A percentile compares a stretch with the other conserved stretches of the same genome.
Conservation (phyloP, 2,797 vertebrate species). For the Poecile montanus region DNA sequence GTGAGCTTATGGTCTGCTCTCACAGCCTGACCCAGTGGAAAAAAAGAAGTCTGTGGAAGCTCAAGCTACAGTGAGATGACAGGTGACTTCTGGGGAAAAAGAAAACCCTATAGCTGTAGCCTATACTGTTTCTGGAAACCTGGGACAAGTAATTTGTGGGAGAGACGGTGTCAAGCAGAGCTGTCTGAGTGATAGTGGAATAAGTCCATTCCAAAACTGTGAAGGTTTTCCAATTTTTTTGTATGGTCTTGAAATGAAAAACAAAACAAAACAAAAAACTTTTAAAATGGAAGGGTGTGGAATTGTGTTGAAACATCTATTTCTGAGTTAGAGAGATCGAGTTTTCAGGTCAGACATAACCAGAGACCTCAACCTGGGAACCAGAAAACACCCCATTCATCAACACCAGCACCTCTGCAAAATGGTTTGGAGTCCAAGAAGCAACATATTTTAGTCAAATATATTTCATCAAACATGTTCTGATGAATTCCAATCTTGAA, state of each 20-base stretch:
- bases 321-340: constrained; percentile 18
- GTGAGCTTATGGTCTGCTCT: neutral
- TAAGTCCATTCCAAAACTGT: neutral
- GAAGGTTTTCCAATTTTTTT: neutral
- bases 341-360: neutral
- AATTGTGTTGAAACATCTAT: constrained; percentile 61
- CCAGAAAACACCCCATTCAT: neutral
- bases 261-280: neutral
- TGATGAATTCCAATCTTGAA: neutral
- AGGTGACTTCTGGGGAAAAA: neutral
- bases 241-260: neutral
- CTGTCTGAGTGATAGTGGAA: neutral
- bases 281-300: constrained; percentile 14
- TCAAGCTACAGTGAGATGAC: neutral
- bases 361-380: neutral
- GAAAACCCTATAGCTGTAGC: neutral
- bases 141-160: neutral
- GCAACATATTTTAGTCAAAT: constrained; percentile 24
- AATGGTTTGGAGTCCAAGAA: neutral
- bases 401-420: constrained; percentile 10
- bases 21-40: neutral
- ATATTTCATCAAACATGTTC: constrained; percentile 36
- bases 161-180: neutral
- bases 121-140: neutral
- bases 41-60: neutral